Base-by-base conservation (phyloP, 2,113 vertebrate genomes). In the Mastomys natalensis region DNA sequence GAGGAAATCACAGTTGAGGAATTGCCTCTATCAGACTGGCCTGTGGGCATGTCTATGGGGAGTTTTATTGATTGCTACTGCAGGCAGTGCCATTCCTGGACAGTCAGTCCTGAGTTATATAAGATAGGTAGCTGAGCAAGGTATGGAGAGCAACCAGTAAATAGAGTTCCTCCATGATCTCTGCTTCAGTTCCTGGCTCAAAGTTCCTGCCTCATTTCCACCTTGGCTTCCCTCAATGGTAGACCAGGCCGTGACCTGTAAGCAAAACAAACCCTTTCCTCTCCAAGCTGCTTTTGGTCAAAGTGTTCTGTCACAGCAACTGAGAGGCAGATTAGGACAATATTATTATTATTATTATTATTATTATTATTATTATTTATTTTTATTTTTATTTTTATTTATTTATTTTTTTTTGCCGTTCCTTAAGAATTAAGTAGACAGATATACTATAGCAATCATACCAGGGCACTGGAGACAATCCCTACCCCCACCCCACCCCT, bases 361-460 rank as follows among this genome's bases (percentile, higher is more conserved):
- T n/a, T n/a, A n/a, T n/a, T n/a, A n/a, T n/a, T n/a, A n/a, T n/a
- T n/a, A n/a, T n/a, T n/a, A n/a, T n/a, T n/a, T n/a, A n/a, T n/a
- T n/a, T n/a, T n/a, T n/a, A n/a, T n/a, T n/a, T n/a, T n/a, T n/a
- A n/a, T n/a, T n/a, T n/a, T n/a, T n/a, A n/a, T n/a, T n/a, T n/a
- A n/a, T n/a, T n/a, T n/a, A n/a, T n/a, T n/a, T 95, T 48, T 5
- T 88, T 92, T 80, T 86, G 19, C 66, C 68, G 34, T 5, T 51
- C 45, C 91, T 92, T 94, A 93, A 85, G 91, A 94, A 74, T 72
- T 58, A 90, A 17, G 43, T 43, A n/a, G 51, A 73, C 24, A 51
- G 68, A 82, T 60, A 80, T 21, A 48, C 9, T 55, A 26, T 76
- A 34, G 77, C 37, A 45, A 80, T 6, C 62, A 64, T 22, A 76